These are phyloP conservation scores for Pachypanchax playfairii DNA, from an alignment of 2,113 vertebrate species.

Conservation along the genomic window DNA sequence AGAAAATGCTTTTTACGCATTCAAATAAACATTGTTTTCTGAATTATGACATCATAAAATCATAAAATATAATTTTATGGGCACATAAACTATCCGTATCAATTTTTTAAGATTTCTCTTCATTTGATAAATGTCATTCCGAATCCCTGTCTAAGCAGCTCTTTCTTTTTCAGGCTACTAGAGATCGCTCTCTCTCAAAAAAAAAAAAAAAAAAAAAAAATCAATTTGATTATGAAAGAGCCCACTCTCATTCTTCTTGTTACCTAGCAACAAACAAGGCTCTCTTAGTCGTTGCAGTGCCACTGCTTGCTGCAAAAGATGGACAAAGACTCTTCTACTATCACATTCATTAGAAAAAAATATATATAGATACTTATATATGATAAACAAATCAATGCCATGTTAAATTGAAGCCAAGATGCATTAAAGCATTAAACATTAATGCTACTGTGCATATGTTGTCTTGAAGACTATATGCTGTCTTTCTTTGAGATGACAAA, in stretches of 20 bases:
- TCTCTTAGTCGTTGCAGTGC: constrained; percentile 79
- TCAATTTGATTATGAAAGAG: constrained; percentile 82
- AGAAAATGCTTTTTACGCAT: neutral
- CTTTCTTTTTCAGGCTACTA: constrained; percentile 55
- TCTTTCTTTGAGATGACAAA: constrained; percentile 3
- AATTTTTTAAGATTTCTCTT: constrained; percentile 19
- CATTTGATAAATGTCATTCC: constrained; percentile 42
- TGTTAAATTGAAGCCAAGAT: too few relatives aligned
- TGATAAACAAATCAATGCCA: constrained; percentile 10
- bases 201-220: constrained; percentile 65
- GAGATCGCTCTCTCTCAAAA: constrained; percentile 62
- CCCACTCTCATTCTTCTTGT: constrained; percentile 79
- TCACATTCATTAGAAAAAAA: constrained; percentile 15
- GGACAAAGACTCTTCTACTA: constrained; percentile 59
- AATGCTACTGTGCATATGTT: neutral
- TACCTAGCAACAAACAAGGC: constrained; percentile 87
- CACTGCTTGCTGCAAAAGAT: constrained; percentile 61
- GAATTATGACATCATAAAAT: constrained; percentile 2
- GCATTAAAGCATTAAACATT: neutral
- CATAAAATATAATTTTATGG: neutral
- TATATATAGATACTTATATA: constrained; percentile 15
- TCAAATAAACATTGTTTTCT: neutral
- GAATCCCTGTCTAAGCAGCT: constrained; percentile 37
- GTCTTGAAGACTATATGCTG: neutral
- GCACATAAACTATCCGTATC: constrained; percentile 6